phyloP scores from a whole-genome alignment of 2,113 vertebrate species.

The Mixornis gularis region DNA sequence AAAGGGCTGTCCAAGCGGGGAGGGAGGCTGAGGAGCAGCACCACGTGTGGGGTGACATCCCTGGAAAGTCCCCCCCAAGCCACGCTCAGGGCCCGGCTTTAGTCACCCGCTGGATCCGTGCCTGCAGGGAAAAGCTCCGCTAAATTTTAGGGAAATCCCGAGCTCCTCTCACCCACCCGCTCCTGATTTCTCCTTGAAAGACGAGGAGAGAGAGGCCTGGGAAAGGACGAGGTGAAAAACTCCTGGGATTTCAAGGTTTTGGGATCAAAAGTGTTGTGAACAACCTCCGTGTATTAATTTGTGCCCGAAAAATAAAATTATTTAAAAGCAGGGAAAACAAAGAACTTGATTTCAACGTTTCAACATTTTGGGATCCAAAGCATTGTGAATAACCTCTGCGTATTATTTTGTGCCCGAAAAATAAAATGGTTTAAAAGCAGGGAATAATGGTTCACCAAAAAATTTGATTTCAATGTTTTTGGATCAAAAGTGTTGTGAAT shows the following conservation, averaged over 20 bases:
- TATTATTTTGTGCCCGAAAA: too few species aligned
- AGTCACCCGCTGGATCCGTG: not conserved
- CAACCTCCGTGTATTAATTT: too few species aligned
- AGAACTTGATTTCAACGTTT: too few species aligned
- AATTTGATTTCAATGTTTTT: not conserved
- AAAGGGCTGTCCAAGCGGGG: not conserved
- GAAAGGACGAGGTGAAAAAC: not conserved
- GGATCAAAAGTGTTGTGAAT: not conserved
- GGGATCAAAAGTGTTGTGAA: not conserved
- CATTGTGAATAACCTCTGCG: too few species aligned
- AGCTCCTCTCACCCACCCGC: not conserved
- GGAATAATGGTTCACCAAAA: too few species aligned
- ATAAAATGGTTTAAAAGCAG: too few species aligned
- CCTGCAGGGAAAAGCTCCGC: not conserved
- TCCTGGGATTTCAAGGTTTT: rapidly evolving
- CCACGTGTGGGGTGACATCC: not conserved
- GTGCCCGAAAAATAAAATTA: too few species aligned
- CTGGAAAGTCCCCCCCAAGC: slow-evolving; percentile 15
- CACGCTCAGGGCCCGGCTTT: not conserved
- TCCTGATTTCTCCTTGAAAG: not conserved
- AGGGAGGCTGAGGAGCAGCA: not conserved
- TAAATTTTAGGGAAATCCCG: slow-evolving; percentile 56
- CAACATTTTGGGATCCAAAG: too few species aligned
- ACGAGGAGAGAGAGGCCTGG: not conserved
- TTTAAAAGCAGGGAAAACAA: too few species aligned